Evolutionary conservation across 2,888 invertebrate genomes (phyloP).

Genomic region (Helleia helle): DNA sequence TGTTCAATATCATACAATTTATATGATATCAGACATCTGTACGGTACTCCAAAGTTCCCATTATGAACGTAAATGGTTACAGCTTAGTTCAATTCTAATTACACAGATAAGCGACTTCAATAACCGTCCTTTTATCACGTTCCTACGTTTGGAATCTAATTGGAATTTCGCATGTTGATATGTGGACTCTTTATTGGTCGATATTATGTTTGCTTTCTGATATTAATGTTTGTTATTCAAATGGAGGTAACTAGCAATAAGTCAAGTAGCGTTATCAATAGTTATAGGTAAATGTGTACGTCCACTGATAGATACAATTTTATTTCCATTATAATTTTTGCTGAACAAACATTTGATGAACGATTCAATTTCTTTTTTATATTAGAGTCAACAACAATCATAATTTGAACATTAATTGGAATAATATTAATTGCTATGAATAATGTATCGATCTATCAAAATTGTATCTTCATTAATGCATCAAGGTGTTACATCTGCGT

Average conservation of each 20-base stretch:
- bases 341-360: no score
- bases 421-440: slow-evolving; percentile 36
- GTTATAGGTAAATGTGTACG: no score
- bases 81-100: slow-evolving; percentile 72
- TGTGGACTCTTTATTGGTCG: slow-evolving; percentile 67
- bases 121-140: slow-evolving; percentile 70
- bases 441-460: slow-evolving; percentile 47
- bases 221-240: slow-evolving; percentile 63
- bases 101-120: slow-evolving; percentile 68
- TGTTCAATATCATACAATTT: slow-evolving; percentile 19
- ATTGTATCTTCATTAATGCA: slow-evolving; percentile 48
- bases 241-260: slow-evolving; percentile 45
- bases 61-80: slow-evolving; percentile 65
- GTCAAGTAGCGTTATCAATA: slow-evolving; percentile 33
- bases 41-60: slow-evolving; percentile 57
- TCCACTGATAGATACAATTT: no score
- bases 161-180: slow-evolving; percentile 72
- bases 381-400: no score
- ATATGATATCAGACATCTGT: slow-evolving; percentile 45
- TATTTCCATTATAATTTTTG: no score
- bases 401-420: background rate
- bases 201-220: slow-evolving; percentile 69
- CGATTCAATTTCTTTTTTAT: no score
- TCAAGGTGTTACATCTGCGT: slow-evolving; percentile 61
- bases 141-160: slow-evolving; percentile 70